Base-by-base conservation (phyloP, 2,888 invertebrate genomes). In the Agrochola circellaris region DNA sequence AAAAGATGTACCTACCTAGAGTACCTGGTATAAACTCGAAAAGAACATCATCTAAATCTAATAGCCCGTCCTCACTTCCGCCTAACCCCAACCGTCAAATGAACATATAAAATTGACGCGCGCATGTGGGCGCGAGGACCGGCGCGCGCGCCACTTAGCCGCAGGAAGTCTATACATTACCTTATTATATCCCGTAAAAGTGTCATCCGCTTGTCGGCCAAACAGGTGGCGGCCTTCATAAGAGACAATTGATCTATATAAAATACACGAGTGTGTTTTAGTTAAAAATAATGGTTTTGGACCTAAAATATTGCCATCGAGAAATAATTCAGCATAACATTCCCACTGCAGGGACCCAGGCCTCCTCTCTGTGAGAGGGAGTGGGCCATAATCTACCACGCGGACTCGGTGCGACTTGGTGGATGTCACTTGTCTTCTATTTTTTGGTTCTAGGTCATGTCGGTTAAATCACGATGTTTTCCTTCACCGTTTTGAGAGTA, bases 121-220 rank as follows among this genome's bases (percentile, higher is more conserved):
- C 77, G 71, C 80, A 81, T 79, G 88, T 89, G 88, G 88, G 88
- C 87, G 89, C 77, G 78, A 72, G 64, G 76, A 87, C 80, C 91
- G 91, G 91, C 91, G 92, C 91, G 91, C 92, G 91, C 92, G 92
- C 90, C 93, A 93, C 93, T 95, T 93, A 90, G 90, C 82, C 83
- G 87, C 95, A 94, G 96, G 96, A 96, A 94, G 95, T 93, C 93
- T 93, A 92, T 91, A 92, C 91, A 95, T 95, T 95, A 95, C 93
- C 94, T 95, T 95, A 95, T 95, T 95, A 95, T 95, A 95, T 94
- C 93, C 93, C 93, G 92, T 94, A 94, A 94, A 94, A 93, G 93
- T 93, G 91, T 89, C 93, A 92, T 93, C 93, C 94, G 93, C 88
- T 87, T 84, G 90, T 82, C 87, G 85, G 82, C 71, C 83, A 74